Evolutionary conservation across 1,140 invertebrate genomes (phyloP).

Genomic region (Ips typographus): DNA sequence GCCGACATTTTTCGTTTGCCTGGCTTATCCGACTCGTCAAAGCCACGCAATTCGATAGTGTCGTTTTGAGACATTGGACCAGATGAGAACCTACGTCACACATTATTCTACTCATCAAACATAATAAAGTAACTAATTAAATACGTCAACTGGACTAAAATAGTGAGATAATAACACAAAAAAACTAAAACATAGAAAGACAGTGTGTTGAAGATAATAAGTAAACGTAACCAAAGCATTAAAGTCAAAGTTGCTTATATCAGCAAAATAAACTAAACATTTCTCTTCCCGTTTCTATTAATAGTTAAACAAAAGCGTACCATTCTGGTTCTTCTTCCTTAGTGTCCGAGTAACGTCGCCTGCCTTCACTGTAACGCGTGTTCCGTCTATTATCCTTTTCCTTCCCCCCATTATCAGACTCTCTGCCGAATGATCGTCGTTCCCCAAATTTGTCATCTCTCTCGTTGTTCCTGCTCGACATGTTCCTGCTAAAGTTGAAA

Average conservation of each 20-base stretch:
- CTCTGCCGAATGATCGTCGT: slow-evolving; percentile 55
- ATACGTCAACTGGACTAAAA: too few species aligned
- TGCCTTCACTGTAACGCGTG: slow-evolving; percentile 47
- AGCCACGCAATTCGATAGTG: slow-evolving; percentile 90
- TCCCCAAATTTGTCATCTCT: slow-evolving; percentile 40
- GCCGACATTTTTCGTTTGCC: slow-evolving; percentile 52
- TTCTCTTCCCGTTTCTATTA: too few species aligned
- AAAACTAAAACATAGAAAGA: too few species aligned
- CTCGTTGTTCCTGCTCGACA: slow-evolving; percentile 36
- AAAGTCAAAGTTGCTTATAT: too few species aligned
- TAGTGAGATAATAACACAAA: too few species aligned
- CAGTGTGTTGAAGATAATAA: too few species aligned
- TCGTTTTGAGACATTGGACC: slow-evolving; percentile 88
- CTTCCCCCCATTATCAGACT: slow-evolving; percentile 50
- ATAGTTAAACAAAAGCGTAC: slow-evolving; percentile 37
- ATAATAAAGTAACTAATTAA: too few species aligned
- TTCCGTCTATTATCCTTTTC: slow-evolving; percentile 51
- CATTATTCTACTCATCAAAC: neutral
- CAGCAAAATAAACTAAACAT: too few species aligned
- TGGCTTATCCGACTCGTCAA: slow-evolving; percentile 66
- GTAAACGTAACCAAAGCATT: too few species aligned
- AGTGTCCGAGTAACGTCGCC: slow-evolving; percentile 55
- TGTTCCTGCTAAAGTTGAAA: slow-evolving; percentile 26
- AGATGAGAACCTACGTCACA: slow-evolving; percentile 66
- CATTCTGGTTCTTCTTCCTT: slow-evolving; percentile 67